These are phyloP conservation scores for Morone saxatilis DNA, from an alignment of 2,113 vertebrate species.

Conservation along the genomic window DNA sequence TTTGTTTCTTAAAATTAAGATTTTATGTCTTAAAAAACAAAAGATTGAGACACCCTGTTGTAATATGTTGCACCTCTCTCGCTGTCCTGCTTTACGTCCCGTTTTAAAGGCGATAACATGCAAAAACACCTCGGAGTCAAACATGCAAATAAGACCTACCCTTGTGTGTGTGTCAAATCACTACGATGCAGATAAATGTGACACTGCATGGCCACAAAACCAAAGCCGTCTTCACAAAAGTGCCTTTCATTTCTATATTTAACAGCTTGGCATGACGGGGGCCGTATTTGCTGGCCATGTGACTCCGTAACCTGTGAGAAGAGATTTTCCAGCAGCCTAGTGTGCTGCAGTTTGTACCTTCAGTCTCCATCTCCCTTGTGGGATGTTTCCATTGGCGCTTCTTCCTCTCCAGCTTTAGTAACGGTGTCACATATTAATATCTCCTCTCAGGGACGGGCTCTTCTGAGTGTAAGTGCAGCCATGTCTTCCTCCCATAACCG, in stretches of 20 bases:
- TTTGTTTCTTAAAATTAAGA: not conserved
- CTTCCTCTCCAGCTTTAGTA: slow-evolving; percentile 34
- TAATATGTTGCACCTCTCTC: not conserved
- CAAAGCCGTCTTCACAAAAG: not conserved
- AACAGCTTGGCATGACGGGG: not conserved
- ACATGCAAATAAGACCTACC: not conserved
- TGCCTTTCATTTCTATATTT: slow-evolving; percentile 12
- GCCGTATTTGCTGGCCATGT: not conserved
- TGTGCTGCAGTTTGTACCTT: slow-evolving; percentile 23
- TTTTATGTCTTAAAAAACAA: not conserved
- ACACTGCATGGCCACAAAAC: not conserved
- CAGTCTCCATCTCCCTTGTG: not conserved
- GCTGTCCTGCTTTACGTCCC: not conserved
- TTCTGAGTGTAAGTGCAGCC: not conserved
- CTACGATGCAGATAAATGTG: not conserved
- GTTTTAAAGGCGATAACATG: not conserved
- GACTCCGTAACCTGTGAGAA: slow-evolving; percentile 18
- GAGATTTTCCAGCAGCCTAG: slow-evolving; percentile 24
- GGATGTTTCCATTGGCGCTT: slow-evolving; percentile 11
- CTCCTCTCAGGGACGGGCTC: slow-evolving; percentile 16
- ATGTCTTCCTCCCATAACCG: not conserved
- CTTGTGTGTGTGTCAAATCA: not conserved
- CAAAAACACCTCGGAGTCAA: not conserved
- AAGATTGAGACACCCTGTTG: not conserved
- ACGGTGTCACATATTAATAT: slow-evolving; percentile 43